Conservation (phyloP, 2,113 vertebrate species). For the Athene cunicularia region DNA sequence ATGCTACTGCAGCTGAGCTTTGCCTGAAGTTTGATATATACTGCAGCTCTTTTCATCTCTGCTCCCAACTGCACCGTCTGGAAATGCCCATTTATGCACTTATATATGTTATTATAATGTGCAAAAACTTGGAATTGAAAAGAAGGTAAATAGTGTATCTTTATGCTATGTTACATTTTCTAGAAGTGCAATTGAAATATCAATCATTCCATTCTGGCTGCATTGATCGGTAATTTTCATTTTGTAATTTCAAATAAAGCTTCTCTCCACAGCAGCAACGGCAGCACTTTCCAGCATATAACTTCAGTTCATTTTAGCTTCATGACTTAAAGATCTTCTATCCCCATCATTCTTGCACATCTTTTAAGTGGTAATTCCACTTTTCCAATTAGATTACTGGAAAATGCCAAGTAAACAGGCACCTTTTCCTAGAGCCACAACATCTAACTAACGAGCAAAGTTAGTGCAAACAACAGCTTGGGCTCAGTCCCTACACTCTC, state of each 20-base stretch:
- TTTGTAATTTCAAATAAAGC: slow-evolving; percentile 77
- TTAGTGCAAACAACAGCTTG: not conserved
- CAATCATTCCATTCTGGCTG: slow-evolving; percentile 61
- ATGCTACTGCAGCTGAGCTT: not conserved
- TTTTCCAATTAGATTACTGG: slow-evolving; percentile 74
- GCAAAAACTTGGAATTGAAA: slow-evolving; percentile 53
- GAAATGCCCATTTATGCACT: slow-evolving; percentile 15
- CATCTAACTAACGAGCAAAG: slow-evolving; percentile 9
- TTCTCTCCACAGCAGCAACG: slow-evolving; percentile 31
- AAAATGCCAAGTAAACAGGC: slow-evolving; percentile 62
- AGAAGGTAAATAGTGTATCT: slow-evolving; percentile 65
- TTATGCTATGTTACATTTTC: slow-evolving; percentile 55
- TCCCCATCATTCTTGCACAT: slow-evolving; percentile 61
- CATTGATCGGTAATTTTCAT: slow-evolving; percentile 78
- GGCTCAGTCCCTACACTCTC: not conserved
- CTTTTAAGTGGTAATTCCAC: slow-evolving; percentile 72
- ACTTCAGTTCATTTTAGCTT: slow-evolving; percentile 68
- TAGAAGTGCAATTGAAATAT: slow-evolving; percentile 47
- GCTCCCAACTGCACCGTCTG: not conserved
- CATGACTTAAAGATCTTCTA: slow-evolving; percentile 55
- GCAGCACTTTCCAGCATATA: slow-evolving; percentile 50
- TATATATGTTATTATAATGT: not conserved
- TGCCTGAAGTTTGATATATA: not conserved
- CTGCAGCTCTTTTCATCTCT: not conserved
- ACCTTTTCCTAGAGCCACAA: slow-evolving; percentile 53